Evolutionary conservation across 2,888 invertebrate species (phyloP).

Genomic region (Metallyticus violacea): DNA sequence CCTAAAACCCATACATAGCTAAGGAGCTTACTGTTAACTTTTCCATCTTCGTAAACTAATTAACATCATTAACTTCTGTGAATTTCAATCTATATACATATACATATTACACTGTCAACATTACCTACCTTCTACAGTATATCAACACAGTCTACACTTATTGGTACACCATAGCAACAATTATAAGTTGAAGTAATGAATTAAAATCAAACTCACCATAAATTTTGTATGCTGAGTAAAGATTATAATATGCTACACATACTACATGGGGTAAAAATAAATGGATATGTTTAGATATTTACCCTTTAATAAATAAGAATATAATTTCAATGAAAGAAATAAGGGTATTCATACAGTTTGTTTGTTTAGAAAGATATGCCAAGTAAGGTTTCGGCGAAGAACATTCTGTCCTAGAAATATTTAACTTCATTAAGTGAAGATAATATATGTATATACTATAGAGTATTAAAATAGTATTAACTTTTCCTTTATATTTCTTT

Average conservation of each 20-base stretch:
- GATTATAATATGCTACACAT: neutral
- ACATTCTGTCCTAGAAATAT: too few species aligned
- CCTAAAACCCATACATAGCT: neutral
- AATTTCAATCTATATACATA: neutral
- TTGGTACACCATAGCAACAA: neutral
- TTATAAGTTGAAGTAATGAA: too few species aligned
- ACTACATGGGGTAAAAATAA: neutral
- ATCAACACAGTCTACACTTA: neutral
- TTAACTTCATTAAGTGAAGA: neutral
- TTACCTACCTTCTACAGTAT: conserved; percentile 10
- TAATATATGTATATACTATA: neutral
- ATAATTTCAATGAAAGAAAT: neutral
- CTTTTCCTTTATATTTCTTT: too few species aligned
- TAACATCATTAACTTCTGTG: neutral
- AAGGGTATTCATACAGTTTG: neutral
- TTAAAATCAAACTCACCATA: neutral
- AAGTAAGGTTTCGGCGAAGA: neutral
- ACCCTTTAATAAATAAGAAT: neutral
- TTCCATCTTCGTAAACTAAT: neutral
- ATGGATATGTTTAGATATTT: neutral
- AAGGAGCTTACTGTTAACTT: neutral
- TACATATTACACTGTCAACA: neutral
- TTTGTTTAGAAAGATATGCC: neutral
- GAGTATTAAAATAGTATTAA: neutral
- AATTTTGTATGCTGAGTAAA: neutral